A percentile compares a stretch with the other conserved stretches of the same genome.
Evolutionary conservation across 2,888 invertebrate genomes (phyloP).

Genomic region (Acanthosepion esculentum): DNA sequence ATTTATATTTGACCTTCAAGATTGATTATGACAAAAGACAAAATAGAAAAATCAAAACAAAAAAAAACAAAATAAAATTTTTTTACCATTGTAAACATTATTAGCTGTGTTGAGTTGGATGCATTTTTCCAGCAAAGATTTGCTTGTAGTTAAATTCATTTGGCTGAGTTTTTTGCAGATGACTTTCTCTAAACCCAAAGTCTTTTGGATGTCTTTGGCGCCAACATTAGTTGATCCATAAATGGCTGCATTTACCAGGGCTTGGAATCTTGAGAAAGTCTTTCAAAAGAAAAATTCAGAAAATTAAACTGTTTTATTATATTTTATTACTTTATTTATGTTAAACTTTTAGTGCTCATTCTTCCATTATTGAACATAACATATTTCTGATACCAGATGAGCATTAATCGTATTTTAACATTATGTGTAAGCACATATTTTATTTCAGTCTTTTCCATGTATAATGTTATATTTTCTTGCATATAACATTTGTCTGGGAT

Average conservation of each 20-base stretch:
- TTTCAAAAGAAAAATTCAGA: background rate
- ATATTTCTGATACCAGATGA: no score
- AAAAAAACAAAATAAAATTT: background rate
- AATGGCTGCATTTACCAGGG: background rate
- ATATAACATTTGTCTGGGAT: no score
- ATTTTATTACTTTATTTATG: no score
- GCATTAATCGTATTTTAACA: no score
- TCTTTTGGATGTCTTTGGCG: background rate
- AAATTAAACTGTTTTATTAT: background rate
- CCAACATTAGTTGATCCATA: background rate
- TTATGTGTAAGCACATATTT: no score
- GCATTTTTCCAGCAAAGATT: slow-evolving; percentile 36
- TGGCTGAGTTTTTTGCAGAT: slow-evolving; percentile 17
- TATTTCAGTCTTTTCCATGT: no score
- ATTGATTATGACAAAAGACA: no score
- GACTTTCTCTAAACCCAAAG: background rate
- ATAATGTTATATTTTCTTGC: no score
- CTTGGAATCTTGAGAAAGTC: background rate
- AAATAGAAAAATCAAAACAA: no score
- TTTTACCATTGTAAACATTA: slow-evolving; percentile 35
- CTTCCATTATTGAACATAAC: no score
- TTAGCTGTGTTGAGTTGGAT: background rate
- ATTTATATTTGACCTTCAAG: no score
- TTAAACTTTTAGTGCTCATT: no score
- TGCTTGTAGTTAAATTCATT: slow-evolving; percentile 39